phyloP scores from a whole-genome alignment of 2,797 vertebrate genomes.

The Clarias laeviceps region DNA sequence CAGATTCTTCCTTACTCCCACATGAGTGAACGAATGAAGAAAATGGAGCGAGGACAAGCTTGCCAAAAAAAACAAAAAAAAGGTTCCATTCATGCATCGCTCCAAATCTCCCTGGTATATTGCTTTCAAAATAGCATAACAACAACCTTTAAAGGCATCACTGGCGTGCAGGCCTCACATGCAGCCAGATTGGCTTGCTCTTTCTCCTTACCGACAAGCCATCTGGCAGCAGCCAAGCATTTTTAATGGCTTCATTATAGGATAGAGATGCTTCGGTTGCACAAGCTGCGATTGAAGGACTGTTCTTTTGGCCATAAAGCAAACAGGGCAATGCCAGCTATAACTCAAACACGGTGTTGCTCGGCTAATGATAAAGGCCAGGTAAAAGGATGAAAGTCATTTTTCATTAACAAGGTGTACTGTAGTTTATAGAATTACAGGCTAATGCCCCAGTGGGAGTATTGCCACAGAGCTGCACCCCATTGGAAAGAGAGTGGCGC shows the following conservation, averaged over 20 bases:
- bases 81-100: conserved; percentile 21
- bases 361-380: conserved; percentile 65
- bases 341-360: conserved; percentile 39
- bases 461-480: conserved; percentile 7
- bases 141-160: conserved; percentile 48
- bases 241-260: conserved; percentile 75
- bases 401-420: conserved; percentile 68
- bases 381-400: conserved; percentile 62
- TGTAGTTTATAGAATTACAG: conserved; percentile 32
- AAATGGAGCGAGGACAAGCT: conserved; percentile 40
- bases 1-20: conserved; percentile 43
- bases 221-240: conserved; percentile 75
- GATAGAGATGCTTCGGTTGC: conserved; percentile 58
- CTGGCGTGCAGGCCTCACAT: conserved; percentile 38
- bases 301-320: conserved; percentile 46
- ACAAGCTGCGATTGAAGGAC: conserved; percentile 59
- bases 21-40: conserved; percentile 48
- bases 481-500: conserved; percentile 19
- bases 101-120: conserved; percentile 46
- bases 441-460: conserved; percentile 35
- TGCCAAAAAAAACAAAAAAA: conserved; percentile 23
- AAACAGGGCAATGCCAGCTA: conserved; percentile 46
- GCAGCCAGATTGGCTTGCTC: conserved; percentile 34
- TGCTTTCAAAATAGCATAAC: conserved; percentile 51
- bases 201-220: conserved; percentile 66